Evolutionary conservation across 2,113 vertebrate species (phyloP).

Genomic region (Orycteropus afer): DNA sequence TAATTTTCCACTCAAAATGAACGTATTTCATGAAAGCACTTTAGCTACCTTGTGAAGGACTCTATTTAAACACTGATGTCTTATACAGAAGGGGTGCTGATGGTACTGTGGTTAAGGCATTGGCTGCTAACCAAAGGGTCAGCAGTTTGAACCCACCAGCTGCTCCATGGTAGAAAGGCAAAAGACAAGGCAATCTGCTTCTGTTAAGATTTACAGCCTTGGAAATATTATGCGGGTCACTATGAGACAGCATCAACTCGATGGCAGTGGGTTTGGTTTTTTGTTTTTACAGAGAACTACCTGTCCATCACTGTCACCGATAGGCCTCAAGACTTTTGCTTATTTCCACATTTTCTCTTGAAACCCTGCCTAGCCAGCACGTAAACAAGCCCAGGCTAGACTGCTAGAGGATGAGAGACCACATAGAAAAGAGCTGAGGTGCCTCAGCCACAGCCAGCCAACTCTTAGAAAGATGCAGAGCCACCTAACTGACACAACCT

Average conservation of each 20-base stretch:
- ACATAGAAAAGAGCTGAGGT: neutral
- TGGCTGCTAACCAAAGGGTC: no score
- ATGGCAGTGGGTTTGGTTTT: no score
- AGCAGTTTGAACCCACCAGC: no score
- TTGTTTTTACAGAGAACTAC: slow-evolving; percentile 47
- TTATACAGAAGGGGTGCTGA: no score
- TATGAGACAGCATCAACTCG: no score
- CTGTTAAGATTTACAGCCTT: no score
- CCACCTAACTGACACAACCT: neutral
- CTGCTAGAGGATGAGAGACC: no score
- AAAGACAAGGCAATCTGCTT: no score
- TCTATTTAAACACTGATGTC: slow-evolving; percentile 45
- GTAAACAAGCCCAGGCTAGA: neutral
- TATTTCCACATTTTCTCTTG: slow-evolving; percentile 14
- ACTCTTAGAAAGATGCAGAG: neutral
- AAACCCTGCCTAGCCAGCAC: neutral
- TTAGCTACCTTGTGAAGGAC: slow-evolving; percentile 30
- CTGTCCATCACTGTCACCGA: neutral
- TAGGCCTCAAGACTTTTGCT: slow-evolving; percentile 1
- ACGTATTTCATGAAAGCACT: slow-evolving; percentile 63
- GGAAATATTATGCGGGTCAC: no score
- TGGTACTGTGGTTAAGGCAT: no score
- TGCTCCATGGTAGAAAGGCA: no score
- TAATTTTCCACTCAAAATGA: slow-evolving; percentile 64
- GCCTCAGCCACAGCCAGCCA: neutral